Base-by-base conservation (phyloP, 2,113 vertebrate species). In the Meles meles region DNA sequence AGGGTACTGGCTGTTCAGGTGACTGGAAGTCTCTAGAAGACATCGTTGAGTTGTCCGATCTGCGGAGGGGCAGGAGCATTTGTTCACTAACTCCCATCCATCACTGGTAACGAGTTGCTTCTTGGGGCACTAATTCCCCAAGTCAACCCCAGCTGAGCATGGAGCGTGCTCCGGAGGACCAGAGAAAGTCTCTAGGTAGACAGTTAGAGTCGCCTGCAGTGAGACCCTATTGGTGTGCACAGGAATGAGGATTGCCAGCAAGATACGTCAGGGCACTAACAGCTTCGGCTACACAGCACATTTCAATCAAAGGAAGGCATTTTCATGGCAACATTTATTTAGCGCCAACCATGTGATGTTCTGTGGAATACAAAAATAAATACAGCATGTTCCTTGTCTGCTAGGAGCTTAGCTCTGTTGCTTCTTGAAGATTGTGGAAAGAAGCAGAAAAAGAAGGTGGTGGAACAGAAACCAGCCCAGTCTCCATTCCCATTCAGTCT, bases 331-430 rank as follows among this genome's bases (percentile, higher is more conserved):
- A 76, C 42, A 27, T 81, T 87, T 77, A 82, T 84, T 96, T 89
- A 88, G 47, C 37, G 25, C 88, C 69, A 93, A 80, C 77, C 20
- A 11, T 84, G 49, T 57, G 44, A 88, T 84, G 69, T 59, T 89
- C 82, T 71, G 13, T 29, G 67, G n/a, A 72, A 80, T 74, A 77
- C 59, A 94, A 97, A 95, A 77, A 37, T 93, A 93, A 89, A 81
- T 86, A 39, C 67, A 91, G 67, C 49, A 71, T 65, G 31, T 57
- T 92, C 63, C 69, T 86, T 72, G 44, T 27, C 72, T 92, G 49
- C n/a, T 90, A 84, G 76, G 37, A 90, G 80, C 31, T 76, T 61
- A 76, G 44, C 74, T 83, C 86, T 93, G 47, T 82, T 49, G 44
- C 7, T 65, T 84, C 65, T 42, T 55, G 67, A 82, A 39, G 74